Conservation (phyloP, 2,113 vertebrate genomes). For the Grantiella picta region DNA sequence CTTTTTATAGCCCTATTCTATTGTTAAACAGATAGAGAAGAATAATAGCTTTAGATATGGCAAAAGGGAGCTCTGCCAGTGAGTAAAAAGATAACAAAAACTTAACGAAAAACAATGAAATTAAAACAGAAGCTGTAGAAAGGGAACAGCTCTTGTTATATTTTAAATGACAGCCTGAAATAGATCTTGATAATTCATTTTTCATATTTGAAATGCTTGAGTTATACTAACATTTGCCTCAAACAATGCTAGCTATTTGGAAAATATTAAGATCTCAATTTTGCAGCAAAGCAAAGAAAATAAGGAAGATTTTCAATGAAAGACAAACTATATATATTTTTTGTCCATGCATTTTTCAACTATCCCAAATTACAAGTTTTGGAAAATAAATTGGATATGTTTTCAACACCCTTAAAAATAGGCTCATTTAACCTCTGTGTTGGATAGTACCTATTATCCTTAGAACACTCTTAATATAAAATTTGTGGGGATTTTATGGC, state of each 20-base stretch:
- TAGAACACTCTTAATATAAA: neutral
- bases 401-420: neutral
- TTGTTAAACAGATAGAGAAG: neutral
- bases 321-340: neutral
- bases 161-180: neutral
- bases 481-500: neutral
- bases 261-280: neutral
- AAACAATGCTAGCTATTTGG: neutral
- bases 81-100: neutral
- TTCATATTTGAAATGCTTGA: neutral
- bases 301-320: neutral
- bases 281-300: neutral
- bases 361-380: neutral
- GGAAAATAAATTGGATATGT: neutral
- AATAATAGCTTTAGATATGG: neutral
- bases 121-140: neutral
- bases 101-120: neutral
- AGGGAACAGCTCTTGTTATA: neutral
- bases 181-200: neutral
- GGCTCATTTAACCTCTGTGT: neutral
- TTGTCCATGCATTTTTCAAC: neutral
- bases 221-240: neutral
- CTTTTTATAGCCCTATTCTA: neutral
- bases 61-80: neutral
- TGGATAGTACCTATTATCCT: neutral